Conservation (phyloP, 2,797 vertebrate genomes). For the Philypnodon macrostomus region DNA sequence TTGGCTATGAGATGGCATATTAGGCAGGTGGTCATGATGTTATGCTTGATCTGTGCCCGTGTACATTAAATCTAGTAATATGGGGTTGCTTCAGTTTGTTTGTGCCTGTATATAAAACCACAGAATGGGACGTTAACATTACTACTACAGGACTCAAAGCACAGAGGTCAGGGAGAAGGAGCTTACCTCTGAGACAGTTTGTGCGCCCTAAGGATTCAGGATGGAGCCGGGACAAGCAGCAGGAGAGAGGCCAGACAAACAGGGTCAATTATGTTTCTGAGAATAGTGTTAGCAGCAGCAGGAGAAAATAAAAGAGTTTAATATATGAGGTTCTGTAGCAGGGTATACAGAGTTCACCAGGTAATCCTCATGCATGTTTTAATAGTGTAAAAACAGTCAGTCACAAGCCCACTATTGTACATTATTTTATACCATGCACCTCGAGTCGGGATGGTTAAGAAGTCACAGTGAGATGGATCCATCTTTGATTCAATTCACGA, state of each 20-base stretch:
- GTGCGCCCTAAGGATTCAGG: conserved; percentile 65
- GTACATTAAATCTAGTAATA: too few relatives aligned
- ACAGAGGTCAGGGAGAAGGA: conserved; percentile 8
- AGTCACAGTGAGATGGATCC: too few relatives aligned
- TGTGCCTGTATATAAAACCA: too few relatives aligned
- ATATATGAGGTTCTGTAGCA: background rate
- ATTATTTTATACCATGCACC: background rate
- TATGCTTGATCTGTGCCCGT: too few relatives aligned
- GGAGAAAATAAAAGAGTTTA: conserved; percentile 1
- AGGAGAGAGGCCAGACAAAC: conserved; percentile 52
- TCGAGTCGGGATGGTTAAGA: too few relatives aligned
- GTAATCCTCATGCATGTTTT: background rate
- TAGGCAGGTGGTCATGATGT: too few relatives aligned
- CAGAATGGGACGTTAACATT: too few relatives aligned
- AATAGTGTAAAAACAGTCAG: too few relatives aligned
- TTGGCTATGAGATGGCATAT: too few relatives aligned
- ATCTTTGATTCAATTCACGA: too few relatives aligned
- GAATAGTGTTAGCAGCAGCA: conserved; percentile 5
- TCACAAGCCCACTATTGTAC: too few relatives aligned
- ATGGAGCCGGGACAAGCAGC: conserved; percentile 28
- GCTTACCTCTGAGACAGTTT: conserved; percentile 77
- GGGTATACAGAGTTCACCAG: conserved; percentile 16
- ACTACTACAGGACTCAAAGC: background rate
- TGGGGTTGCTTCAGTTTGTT: too few relatives aligned
- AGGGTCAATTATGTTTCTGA: conserved; percentile 14